phyloP scores from a whole-genome alignment of 2,113 vertebrate species.

The Zeus faber region DNA sequence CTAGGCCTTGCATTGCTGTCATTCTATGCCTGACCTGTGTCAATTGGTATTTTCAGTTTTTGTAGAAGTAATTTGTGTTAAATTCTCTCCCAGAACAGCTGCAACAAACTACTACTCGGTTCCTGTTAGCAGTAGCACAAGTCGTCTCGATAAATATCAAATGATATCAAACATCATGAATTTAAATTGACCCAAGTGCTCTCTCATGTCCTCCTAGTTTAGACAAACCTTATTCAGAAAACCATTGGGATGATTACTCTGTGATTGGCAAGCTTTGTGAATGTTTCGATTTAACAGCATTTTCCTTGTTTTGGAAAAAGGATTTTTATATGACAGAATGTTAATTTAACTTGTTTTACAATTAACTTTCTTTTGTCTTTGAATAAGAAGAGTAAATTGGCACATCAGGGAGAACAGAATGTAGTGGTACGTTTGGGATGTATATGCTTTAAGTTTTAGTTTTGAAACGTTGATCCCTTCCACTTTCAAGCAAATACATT shows the following conservation, averaged over 20 bases:
- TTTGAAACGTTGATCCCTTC: conserved; percentile 3
- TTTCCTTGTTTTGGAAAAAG: too few species aligned
- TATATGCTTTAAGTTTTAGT: too few species aligned
- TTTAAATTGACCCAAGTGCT: not conserved
- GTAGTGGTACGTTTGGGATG: too few species aligned
- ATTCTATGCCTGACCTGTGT: not conserved
- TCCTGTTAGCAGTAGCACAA: conserved; percentile 1
- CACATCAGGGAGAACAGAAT: too few species aligned
- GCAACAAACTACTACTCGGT: not conserved
- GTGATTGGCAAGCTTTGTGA: conserved; percentile 2
- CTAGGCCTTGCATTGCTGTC: conserved; percentile 3
- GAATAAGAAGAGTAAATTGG: too few species aligned
- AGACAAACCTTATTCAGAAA: conserved; percentile 13
- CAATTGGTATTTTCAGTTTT: not conserved
- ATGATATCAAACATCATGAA: not conserved
- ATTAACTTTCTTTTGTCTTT: too few species aligned
- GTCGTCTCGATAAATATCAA: not conserved
- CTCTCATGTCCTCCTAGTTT: not conserved
- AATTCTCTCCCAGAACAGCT: not conserved
- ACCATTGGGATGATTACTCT: conserved; percentile 1
- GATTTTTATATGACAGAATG: too few species aligned
- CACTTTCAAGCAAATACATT: not conserved
- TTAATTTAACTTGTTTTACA: conserved; percentile 8
- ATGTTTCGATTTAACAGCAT: too few species aligned
- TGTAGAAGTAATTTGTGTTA: too few species aligned